Percentiles rank a stretch among this genome's conserved stretches.
Conservation (phyloP, 2,797 vertebrate genomes). For the Tragelaphus eurycerus region DNA sequence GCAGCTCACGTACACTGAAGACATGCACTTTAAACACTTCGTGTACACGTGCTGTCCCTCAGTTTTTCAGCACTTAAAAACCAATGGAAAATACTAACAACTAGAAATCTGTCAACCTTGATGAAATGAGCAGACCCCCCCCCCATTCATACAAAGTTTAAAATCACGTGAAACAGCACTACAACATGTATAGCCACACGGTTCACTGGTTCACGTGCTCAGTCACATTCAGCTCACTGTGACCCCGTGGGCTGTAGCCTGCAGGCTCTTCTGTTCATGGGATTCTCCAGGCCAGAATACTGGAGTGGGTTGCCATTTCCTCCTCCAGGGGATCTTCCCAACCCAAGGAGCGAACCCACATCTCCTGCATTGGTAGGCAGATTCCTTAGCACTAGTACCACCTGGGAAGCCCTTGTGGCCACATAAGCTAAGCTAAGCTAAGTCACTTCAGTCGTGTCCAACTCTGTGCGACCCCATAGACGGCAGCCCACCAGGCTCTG, state of each 20-base stretch:
- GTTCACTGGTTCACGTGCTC: not conserved
- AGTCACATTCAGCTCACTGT: not conserved
- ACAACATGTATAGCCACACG: not conserved
- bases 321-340: not conserved
- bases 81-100: not conserved
- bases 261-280: not conserved
- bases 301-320: not conserved
- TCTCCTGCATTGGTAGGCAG: not conserved
- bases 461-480: too few species aligned
- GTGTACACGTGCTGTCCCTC: too few species aligned
- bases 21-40: too few species aligned
- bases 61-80: not conserved
- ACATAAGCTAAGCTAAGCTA: too few species aligned
- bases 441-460: too few species aligned
- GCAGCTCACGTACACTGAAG: too few species aligned
- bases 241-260: not conserved
- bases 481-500: too few species aligned
- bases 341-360: rapidly evolving
- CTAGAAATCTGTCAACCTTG: not conserved
- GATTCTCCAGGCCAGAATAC: not conserved
- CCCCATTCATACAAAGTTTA: not conserved
- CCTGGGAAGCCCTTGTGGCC: not conserved
- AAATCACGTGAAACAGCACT: not conserved
- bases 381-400: not conserved
- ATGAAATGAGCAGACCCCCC: not conserved